Base-by-base conservation (phyloP, 2,888 invertebrate species). In the Cataglyphis albicans region DNA sequence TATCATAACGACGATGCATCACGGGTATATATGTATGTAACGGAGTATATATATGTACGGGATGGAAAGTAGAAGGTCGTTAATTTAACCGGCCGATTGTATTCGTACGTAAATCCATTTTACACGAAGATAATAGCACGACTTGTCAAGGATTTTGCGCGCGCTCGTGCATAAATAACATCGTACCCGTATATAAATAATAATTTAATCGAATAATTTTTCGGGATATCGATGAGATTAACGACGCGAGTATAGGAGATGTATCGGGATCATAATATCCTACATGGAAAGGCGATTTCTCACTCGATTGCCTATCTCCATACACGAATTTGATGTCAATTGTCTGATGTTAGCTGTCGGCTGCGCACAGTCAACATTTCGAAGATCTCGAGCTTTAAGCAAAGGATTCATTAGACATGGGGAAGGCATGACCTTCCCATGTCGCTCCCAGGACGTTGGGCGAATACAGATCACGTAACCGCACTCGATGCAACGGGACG, bases 381-480 rank as follows among this genome's bases (percentile, higher is more conserved):
- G 81, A 83, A 83, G 70, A 83, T 81, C 64, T 21, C 44, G 4
- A 10, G 32, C 41, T 68, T 21, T 21, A n/a, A 48, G 52, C 35
- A 18, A 41, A 12, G 35, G 78, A 61, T 72, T 86, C 78, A 81
- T 90, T 86, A 86, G 84, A 67, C 70, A 61, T 32, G 80, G 73
- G 73, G 78, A 86, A 86, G 82, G 81, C 65, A 72, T 67, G 81
- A 38, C 70, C 61, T 64, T 25, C 48, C n/a, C n/a, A n/a, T n/a
- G 73, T 59, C 52, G 52, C 38, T 70, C 32, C 59, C 21, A 41
- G 57, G 55, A 38, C 78, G 82, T 81, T 59, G 73, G 80, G 72
- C 67, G 85, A 84, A 90, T 89, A 87, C 89, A 44, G 88, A 88
- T 90, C 91, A 87, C 91, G 89, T 90, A 91, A 83, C 57, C 61